Evolutionary conservation across 2,113 vertebrate species (phyloP).

Genomic region (Pseudonaja textilis): DNA sequence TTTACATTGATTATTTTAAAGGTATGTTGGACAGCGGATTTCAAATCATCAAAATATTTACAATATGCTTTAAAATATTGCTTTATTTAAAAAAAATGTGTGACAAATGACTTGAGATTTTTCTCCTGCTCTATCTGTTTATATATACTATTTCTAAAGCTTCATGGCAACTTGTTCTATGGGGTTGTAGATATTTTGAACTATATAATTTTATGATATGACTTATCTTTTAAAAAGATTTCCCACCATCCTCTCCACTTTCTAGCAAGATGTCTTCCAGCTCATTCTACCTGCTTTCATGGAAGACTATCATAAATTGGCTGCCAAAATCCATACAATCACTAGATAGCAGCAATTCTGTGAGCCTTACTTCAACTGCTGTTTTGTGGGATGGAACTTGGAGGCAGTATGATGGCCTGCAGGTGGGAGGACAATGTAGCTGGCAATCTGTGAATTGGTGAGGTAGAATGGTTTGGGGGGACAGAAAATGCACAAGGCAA

Average conservation of each 20-base stretch:
- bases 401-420: neutral
- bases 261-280: neutral
- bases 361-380: neutral
- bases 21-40: neutral
- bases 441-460: neutral
- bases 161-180: neutral
- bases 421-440: neutral
- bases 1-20: neutral
- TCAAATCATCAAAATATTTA: neutral
- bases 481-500: neutral
- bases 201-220: neutral
- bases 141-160: neutral
- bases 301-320: neutral
- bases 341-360: neutral
- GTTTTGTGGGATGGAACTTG: neutral
- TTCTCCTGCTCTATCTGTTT: neutral
- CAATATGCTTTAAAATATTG: neutral
- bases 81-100: neutral
- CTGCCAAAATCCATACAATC: neutral
- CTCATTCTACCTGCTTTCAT: neutral
- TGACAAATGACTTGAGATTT: neutral
- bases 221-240: neutral
- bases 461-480: neutral
- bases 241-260: neutral
- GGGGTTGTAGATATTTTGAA: conserved; percentile 1